phyloP scores from a whole-genome alignment of 92 coral and sea anemone genomes.

The Epizoanthus ramosus region DNA sequence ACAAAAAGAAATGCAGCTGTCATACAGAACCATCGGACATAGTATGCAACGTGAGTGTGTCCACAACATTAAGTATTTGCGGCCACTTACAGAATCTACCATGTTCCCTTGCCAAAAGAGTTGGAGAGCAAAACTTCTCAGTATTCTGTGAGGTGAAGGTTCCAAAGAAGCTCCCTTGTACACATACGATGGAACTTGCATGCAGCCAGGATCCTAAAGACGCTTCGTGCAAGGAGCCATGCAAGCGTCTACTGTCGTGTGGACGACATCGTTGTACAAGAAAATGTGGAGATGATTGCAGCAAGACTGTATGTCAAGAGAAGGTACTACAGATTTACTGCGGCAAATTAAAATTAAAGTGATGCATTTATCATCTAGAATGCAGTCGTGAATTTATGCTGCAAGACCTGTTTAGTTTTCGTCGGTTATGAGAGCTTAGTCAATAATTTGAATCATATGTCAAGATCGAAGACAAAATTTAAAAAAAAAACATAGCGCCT shows the following conservation, averaged over 20 bases:
- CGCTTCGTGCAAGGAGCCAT: constrained; percentile 48
- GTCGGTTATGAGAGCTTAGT: no score
- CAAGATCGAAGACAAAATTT: no score
- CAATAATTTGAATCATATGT: no score
- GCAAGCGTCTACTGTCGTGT: constrained; percentile 55
- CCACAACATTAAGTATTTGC: constrained; percentile 30
- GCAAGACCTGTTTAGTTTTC: no score
- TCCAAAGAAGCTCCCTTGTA: constrained; percentile 52
- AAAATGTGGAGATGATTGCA: constrained; percentile 18
- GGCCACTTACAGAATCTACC: constrained; percentile 46
- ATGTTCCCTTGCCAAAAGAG: background rate
- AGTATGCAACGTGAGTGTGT: constrained; percentile 41
- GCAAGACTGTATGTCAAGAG: constrained; percentile 6
- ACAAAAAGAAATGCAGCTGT: constrained; percentile 44
- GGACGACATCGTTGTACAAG: constrained; percentile 45
- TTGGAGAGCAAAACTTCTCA: background rate
- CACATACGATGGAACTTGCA: constrained; percentile 52
- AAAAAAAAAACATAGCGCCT: no score
- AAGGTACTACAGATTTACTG: background rate
- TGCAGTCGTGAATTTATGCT: no score
- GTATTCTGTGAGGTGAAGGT: constrained; percentile 21
- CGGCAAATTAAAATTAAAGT: no score
- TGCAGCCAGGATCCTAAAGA: constrained; percentile 46
- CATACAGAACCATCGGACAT: constrained; percentile 18
- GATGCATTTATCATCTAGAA: no score